Base-by-base conservation (phyloP, 2,888 invertebrate genomes). In the Carabus problematicus region DNA sequence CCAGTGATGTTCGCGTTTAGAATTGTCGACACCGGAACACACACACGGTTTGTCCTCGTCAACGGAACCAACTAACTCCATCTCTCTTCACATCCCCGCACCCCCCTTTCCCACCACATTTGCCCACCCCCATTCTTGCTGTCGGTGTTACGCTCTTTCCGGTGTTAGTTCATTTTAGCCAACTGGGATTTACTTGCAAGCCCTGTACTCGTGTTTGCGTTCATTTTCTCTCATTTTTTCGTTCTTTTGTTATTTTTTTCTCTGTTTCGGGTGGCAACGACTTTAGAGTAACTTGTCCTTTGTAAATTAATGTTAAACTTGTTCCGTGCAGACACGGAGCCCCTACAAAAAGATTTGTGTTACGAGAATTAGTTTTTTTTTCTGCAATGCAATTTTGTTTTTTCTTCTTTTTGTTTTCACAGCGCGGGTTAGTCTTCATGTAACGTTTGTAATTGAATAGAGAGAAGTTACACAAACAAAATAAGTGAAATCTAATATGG, bases 91-190 rank as follows among this genome's bases (percentile, higher is more conserved):
- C 7, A 1, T 11, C 45, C 3, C 45, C 7, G 45, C 16, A 18
- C 14, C 52, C 16, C 47, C 16, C 49, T n/a, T 11, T 49, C 52
- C 19, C 52, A 18, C 52, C 16, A 14, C 14, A 2, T 45, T 7
- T 45, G 3, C 45, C 45, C 14, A 12, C 14, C 45, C 14, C 19
- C 52, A 19, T 16, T 52, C 58, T 40, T 58, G 49, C 52, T 66
- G 18, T 47, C 49, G 52, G 12, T 19, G 52, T 16, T 52, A 52
- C 52, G 12, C 63, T 63, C 52, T 63, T 63, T 66, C 66, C 66
- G 66, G 66, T 66, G 58, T 66, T 66, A 56, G 56, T 56, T 66
- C 66, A 66, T 66, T 66, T 66, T 66, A 59, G 54, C 29, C 45
- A 47, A 47, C 14, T 19, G 14, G 66, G 63, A 63, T 63, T 59